A percentile compares a stretch with the other conserved stretches of the same genome.
These are phyloP conservation scores for Lithophane semibrunnea DNA, from an alignment of 2,888 invertebrate species.

Conservation along the genomic window DNA sequence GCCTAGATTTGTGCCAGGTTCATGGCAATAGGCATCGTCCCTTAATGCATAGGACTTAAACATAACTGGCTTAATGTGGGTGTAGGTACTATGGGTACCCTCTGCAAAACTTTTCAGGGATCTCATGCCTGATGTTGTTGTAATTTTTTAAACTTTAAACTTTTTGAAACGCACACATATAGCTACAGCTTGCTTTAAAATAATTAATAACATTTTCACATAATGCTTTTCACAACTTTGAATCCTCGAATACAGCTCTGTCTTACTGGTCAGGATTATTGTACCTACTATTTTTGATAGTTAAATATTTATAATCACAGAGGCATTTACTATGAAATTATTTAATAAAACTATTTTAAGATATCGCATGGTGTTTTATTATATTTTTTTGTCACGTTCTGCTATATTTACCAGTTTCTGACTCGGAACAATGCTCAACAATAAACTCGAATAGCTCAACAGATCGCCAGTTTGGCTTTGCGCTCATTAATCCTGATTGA, in stretches of 20 bases:
- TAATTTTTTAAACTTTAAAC: background rate
- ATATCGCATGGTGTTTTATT: slow-evolving; percentile 31
- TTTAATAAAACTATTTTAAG: slow-evolving; percentile 61
- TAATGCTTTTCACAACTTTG: background rate
- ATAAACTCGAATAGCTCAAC: background rate
- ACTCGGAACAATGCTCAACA: background rate
- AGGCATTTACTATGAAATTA: slow-evolving; percentile 74
- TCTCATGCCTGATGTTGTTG: too few relatives aligned
- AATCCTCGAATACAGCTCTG: slow-evolving; percentile 29
- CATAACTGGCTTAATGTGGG: too few relatives aligned
- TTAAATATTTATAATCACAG: slow-evolving; percentile 67
- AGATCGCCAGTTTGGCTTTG: background rate
- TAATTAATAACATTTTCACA: background rate
- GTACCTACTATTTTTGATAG: slow-evolving; percentile 53
- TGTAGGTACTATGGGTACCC: too few relatives aligned
- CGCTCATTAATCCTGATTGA: background rate
- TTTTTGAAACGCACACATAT: background rate
- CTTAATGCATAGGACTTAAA: too few relatives aligned
- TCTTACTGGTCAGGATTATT: slow-evolving; percentile 28
- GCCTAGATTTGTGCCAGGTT: too few relatives aligned
- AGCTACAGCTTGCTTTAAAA: background rate
- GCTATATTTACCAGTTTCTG: background rate
- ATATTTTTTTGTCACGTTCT: background rate
- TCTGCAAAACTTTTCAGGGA: too few relatives aligned
- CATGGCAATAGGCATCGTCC: too few relatives aligned